Percentiles rank a stretch among this genome's conserved stretches.
Conservation (phyloP, 2,113 vertebrate genomes). For the Heterotilapia buettikoferi region DNA sequence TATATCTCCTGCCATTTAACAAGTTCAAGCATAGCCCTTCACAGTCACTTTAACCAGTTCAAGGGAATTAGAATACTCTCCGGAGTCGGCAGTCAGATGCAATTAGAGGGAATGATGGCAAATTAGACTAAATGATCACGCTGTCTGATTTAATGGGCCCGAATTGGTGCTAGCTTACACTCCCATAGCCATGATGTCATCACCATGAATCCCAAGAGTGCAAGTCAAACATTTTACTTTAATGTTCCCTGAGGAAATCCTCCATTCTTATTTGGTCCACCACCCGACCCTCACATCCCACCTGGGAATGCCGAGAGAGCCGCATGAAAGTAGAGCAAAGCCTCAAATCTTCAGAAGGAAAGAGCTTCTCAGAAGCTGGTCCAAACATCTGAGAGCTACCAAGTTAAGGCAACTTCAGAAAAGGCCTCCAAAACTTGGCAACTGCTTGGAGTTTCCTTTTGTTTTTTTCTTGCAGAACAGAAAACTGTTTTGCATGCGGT, state of each 20-base stretch:
- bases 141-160: slow-evolving; percentile 66
- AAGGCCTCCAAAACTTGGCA: background rate
- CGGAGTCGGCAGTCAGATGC: slow-evolving; percentile 62
- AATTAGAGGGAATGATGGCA: slow-evolving; percentile 70
- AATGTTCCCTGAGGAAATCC: slow-evolving; percentile 47
- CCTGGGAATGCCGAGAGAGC: slow-evolving; percentile 42
- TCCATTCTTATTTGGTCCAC: slow-evolving; percentile 41
- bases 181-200: slow-evolving; percentile 49
- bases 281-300: slow-evolving; percentile 32
- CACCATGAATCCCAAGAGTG: slow-evolving; percentile 29
- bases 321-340: slow-evolving; percentile 8
- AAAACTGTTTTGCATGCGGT: background rate
- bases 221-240: slow-evolving; percentile 55
- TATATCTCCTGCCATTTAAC: slow-evolving; percentile 50
- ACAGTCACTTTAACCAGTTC: slow-evolving; percentile 65
- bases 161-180: slow-evolving; percentile 20
- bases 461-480: background rate
- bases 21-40: slow-evolving; percentile 54
- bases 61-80: slow-evolving; percentile 60
- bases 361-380: slow-evolving; percentile 26
- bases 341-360: slow-evolving; percentile 35
- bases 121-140: slow-evolving; percentile 69
- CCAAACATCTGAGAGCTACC: background rate
- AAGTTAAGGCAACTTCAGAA: slow-evolving; percentile 18
- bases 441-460: background rate